These are phyloP conservation scores for Laspeyria flexula DNA, from an alignment of 2,888 invertebrate species.

Conservation along the genomic window DNA sequence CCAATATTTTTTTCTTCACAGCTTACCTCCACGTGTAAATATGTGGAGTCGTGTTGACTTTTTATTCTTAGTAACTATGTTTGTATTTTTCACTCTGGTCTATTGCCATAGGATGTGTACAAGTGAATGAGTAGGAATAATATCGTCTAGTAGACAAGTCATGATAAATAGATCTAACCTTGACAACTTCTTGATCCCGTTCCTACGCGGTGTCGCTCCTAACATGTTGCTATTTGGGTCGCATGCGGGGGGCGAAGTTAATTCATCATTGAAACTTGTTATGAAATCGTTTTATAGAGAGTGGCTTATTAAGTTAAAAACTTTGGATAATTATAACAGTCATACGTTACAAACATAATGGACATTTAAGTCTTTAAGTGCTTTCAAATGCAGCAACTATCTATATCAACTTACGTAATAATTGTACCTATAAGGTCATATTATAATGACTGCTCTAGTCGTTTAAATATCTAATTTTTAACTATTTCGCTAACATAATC, in stretches of 20 bases:
- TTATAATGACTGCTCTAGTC: constrained; percentile 6
- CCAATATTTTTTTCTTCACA: constrained; percentile 60
- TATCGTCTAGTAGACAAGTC: constrained; percentile 65
- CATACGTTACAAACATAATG: background rate
- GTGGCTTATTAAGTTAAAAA: background rate
- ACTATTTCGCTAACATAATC: constrained; percentile 64
- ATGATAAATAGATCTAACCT: constrained; percentile 82
- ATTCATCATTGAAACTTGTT: constrained; percentile 58
- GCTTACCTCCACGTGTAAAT: constrained; percentile 54
- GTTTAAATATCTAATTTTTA: constrained; percentile 26
- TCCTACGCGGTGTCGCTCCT: constrained; percentile 74
- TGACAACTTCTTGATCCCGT: constrained; percentile 80
- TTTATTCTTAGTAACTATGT: constrained; percentile 28
- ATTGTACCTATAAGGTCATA: constrained; percentile 5
- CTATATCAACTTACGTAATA: constrained; percentile 7
- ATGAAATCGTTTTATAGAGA: constrained; percentile 35
- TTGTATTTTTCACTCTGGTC: constrained; percentile 36
- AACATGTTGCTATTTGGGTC: constrained; percentile 72
- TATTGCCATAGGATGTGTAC: constrained; percentile 38
- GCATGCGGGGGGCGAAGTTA: constrained; percentile 60
- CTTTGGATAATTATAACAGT: constrained; percentile 3
- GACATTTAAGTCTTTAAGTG: background rate
- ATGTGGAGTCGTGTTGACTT: constrained; percentile 46
- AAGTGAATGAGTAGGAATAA: constrained; percentile 43
- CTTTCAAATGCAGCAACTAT: constrained; percentile 5